Evolutionary conservation across 2,113 vertebrate species (phyloP), one percentile per base, ranked within the genome.

Genomic region (Aplodontia rufa): DNA sequence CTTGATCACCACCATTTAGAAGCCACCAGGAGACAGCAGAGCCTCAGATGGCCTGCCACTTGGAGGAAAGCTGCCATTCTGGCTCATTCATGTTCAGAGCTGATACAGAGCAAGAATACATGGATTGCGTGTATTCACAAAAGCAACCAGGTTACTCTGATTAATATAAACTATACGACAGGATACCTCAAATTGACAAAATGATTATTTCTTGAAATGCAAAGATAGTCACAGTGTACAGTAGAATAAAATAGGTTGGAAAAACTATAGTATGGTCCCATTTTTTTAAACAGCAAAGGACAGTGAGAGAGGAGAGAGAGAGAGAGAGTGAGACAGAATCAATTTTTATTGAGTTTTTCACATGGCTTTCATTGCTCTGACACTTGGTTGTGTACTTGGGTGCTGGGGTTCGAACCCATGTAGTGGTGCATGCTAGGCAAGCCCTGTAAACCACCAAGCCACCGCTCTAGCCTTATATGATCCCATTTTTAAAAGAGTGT

Each of bases 401-500:
- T n/a, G n/a, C n/a, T n/a, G n/a, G n/a, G n/a, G n/a, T n/a, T n/a
- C n/a, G n/a, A n/a, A n/a, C n/a, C n/a, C n/a, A n/a, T n/a, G n/a
- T n/a, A n/a, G n/a, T n/a, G n/a, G n/a, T n/a, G n/a, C n/a, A n/a
- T n/a, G n/a, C n/a, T n/a, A n/a, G n/a, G n/a, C n/a, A n/a, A n/a
- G n/a, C n/a, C n/a, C n/a, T n/a, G n/a, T n/a, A n/a, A n/a, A n/a
- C n/a, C n/a, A n/a, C n/a, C n/a, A n/a, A n/a, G n/a, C n/a, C n/a
- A n/a, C n/a, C n/a, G n/a, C n/a, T n/a, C n/a, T n/a, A n/a, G n/a
- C n/a, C n/a, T n/a, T n/a, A n/a, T n/a, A n/a, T n/a, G 6, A 60
- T 28, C 8, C 24, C 58, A 60, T 90, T 96, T 94, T 87, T 55
- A 60, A 84, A 94, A 95, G 35, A 80, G 60, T 30, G 35, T 53